Evolutionary conservation across 1,140 invertebrate genomes (phyloP), one percentile per base, ranked within the genome.

Genomic region (Chymomyza costata): DNA sequence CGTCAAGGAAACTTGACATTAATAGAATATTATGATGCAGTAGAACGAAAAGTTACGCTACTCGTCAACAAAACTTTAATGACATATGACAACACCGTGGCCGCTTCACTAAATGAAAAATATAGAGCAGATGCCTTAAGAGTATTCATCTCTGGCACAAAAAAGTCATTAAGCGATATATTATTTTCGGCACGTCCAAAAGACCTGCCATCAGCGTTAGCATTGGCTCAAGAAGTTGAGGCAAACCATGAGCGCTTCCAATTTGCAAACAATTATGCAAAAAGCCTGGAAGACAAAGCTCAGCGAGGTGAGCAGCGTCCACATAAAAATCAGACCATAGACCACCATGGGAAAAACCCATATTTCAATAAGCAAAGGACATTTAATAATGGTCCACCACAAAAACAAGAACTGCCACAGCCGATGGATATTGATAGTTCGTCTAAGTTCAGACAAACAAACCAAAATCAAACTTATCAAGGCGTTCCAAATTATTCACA

Each of bases 11-110:
- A 13, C 19, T 25, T 46, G 30, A 47, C 5, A 25, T 14, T 52
- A 16, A 8, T 44, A 2, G n/a, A 43, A n/a, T 52, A 30, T 28
- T 55, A 47, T 21, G 43, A 55, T 21, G 37, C 30, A 14, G 44
- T 46, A 6, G 43, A 39, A 6, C 11, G 41, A 41, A 39, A 61
- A 25, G 17, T 48, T 14, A 50, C 40, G 3, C 16, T 50, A 6
- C 17, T 53, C 11, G 53, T 37, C 1, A 53, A 60, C 19, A 52
- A 53, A 13, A 43, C 39, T 3, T 53, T 37, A 14, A 53, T 53
- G 45, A 53, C 49, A 2, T 53, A 60, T 32, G 49, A 47, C 14
- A 47, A 16, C 8, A 25, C 31, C 16, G 2, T 47, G 10, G 44
- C 38, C 10, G 14, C 11, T 6, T 18, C 50, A 7, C 3, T 56